Base-by-base conservation (phyloP, 2,797 vertebrate species). In the Melanotaenia trifasciata region DNA sequence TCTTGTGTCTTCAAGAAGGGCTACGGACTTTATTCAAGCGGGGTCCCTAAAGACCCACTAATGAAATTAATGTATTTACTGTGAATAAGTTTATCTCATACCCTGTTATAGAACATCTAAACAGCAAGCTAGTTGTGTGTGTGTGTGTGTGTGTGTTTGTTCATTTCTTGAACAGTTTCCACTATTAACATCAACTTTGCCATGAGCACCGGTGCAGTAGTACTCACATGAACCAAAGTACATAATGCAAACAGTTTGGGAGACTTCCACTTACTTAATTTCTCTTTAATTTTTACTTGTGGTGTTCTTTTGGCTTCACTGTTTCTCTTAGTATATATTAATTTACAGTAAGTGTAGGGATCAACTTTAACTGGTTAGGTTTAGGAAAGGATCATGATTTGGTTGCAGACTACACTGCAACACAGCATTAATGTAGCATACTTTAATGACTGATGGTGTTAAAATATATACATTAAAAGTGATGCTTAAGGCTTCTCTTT, bases 1-100 rank as follows among this genome's bases (percentile, higher is more conserved):
- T 64, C 74, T 64, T 50, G 67, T 84, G 83, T 88, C 78, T 83
- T 83, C 72, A 60, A 69, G 80, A 84, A 70, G 72, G 47, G 67
- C 72, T 45, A 24, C 53, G 22, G 70, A 76, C 71, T 76, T 85
- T 72, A 76, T 85, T 85, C 66, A 72, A 73, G 79, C 30, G 0
- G 22, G 59, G 13, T 69, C 67, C 78, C 63, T 3, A 50, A 78
- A 80, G 78, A 80, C 38, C 28, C 36, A 24, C 38, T 2, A 62
- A 30, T 43, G 11, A 62, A 85, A 73, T 72, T 7, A 64, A 78
- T 70, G 50, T 63, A 76, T 76, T 85, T 81, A 58, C 58, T 68
- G 57, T 63, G 58, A 72, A 76, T 73, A 14, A 64, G 61, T 76
- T 70, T 75, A 67, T 87, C 70, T 14, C 26, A 6, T 28, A 51